Percentiles rank a stretch among this genome's conserved stretches.
These are phyloP conservation scores for Mongoloraphidia duomilia DNA, from an alignment of 2,888 invertebrate genomes.

Conservation along the genomic window DNA sequence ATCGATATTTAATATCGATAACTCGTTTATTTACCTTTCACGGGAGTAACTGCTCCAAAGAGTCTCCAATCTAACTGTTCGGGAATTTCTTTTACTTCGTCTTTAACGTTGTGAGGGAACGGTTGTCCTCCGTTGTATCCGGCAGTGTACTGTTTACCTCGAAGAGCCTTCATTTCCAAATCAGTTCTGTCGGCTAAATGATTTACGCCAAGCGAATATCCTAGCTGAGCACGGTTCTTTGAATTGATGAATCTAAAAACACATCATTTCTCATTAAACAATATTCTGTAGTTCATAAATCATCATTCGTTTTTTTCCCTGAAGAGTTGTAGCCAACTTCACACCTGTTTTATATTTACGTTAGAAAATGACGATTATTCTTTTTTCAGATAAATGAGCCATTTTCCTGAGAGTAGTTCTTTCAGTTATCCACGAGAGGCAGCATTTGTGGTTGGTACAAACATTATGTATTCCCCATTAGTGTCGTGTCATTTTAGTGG, in stretches of 20 bases:
- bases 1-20: neutral
- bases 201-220: slow-evolving; percentile 67
- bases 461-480: too few species aligned
- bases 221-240: slow-evolving; percentile 57
- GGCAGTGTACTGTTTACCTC: slow-evolving; percentile 50
- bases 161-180: slow-evolving; percentile 56
- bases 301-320: neutral
- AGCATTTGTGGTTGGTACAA: too few species aligned
- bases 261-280: too few species aligned
- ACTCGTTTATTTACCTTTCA: slow-evolving; percentile 50
- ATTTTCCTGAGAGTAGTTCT: too few species aligned
- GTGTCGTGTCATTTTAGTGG: too few species aligned
- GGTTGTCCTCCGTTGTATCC: slow-evolving; percentile 61
- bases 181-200: slow-evolving; percentile 75
- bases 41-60: slow-evolving; percentile 84
- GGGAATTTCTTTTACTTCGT: slow-evolving; percentile 41
- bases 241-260: slow-evolving; percentile 56
- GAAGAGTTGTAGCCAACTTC: neutral
- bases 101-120: slow-evolving; percentile 48
- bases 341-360: too few species aligned
- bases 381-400: too few species aligned
- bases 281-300: neutral
- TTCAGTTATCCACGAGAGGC: too few species aligned
- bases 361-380: too few species aligned
- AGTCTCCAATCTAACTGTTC: slow-evolving; percentile 79